Base-by-base conservation (phyloP, 2,888 invertebrate species). In the Zeuzera pyrina region DNA sequence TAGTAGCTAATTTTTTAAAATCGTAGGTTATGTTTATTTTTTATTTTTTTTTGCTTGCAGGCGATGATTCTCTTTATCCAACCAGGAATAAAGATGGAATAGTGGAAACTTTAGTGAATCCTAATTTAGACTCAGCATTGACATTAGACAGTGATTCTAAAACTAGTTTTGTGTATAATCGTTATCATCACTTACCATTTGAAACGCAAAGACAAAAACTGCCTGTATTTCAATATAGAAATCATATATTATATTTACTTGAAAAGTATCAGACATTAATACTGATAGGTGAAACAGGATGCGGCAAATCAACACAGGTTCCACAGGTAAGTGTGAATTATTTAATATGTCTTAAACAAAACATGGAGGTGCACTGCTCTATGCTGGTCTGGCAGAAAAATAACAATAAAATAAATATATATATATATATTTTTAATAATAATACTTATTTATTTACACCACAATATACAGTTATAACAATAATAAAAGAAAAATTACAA, bases 301-400 rank as follows among this genome's bases (percentile, higher is more conserved):
- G 93, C 49, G 97, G 98, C 19, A 95, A 98, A 74, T 96, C 96
- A 58, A 98, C 97, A 0, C 97, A 97, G 84, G 89, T 97, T 41
- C 95, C 96, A 29, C 95, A 95, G 89, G 95, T 94, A 73, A 76
- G 83, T 65, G 23, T 16, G 7, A 8, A 19, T 7, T 8, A 19
- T 5, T 19, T 8, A 19, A 19, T 19, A 19, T 8, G 19, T 19
- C 6, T 19, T 19, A 2, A 19, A 8, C 8, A 8, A 19, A 5
- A 5, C 5, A 8, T 19, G 19, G 6, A 19, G 19, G 5, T 19
- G 19, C 19, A 19, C 6, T 19, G n/a, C n/a, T n/a, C n/a, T n/a
- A n/a, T n/a, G n/a, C n/a, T n/a, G n/a, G n/a, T n/a, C n/a, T n/a
- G n/a, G n/a, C n/a, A n/a, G n/a, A n/a, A n/a, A n/a, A n/a, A n/a